Evolutionary conservation across 2,113 vertebrate species (phyloP).

Genomic region (Paralichthys olivaceus): DNA sequence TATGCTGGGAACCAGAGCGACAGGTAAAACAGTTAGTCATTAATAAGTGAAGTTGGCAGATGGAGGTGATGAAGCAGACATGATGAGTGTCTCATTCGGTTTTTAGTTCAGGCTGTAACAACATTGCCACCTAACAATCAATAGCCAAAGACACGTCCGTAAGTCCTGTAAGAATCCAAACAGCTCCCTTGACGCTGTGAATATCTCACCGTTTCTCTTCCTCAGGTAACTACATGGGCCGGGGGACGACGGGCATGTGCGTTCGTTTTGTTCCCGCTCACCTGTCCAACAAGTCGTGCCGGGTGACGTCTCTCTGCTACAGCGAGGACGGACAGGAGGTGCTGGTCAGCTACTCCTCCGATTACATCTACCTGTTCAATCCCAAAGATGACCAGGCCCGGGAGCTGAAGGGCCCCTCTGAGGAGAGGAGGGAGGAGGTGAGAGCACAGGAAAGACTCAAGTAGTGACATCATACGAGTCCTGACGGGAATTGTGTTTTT

Average conservation of each 20-base stretch:
- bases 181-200: not conserved
- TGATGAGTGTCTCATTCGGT: too few relatives aligned
- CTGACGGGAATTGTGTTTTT: not conserved
- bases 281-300: conserved; percentile 95
- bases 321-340: conserved; percentile 97
- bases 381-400: conserved; percentile 96
- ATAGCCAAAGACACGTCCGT: too few relatives aligned
- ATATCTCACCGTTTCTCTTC: not conserved
- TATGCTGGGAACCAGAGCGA: conserved; percentile 96
- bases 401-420: conserved; percentile 93
- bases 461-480: not conserved
- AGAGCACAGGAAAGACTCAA: conserved; percentile 34
- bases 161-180: too few relatives aligned
- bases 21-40: conserved; percentile 78
- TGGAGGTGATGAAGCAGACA: too few relatives aligned
- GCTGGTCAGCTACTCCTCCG: conserved; percentile 98
- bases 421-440: conserved; percentile 95
- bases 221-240: conserved; percentile 93
- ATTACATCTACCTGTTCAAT: conserved; percentile 98
- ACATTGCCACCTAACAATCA: too few relatives aligned
- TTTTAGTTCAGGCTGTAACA: too few relatives aligned
- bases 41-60: too few relatives aligned
- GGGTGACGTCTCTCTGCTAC: conserved; percentile 97
- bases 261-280: conserved; percentile 95
- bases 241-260: conserved; percentile 95